Base-by-base conservation (phyloP, 2,888 invertebrate genomes). In the Aphelenchoides bicaudatus region DNA sequence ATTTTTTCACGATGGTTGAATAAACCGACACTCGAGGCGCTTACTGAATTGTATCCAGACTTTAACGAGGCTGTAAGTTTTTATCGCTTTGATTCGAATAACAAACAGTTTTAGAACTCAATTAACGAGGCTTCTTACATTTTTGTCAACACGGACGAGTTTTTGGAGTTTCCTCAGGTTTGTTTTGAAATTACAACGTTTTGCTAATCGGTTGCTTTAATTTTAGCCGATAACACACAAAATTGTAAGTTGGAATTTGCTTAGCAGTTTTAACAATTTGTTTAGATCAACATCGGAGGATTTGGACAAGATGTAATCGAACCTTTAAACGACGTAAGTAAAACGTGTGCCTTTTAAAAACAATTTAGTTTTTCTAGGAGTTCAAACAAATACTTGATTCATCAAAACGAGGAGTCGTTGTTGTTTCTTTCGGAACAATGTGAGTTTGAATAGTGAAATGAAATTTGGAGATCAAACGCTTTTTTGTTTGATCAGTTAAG, bases 81-180 rank as follows among this genome's bases (percentile, higher is more conserved):
- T 34, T n/a, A n/a, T 34, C 34, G 34, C 10, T 34, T 8, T n/a
- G n/a, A 27, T 6, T 21, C 39, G 1, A 6, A 53, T 31, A 4
- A 13, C 27, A 23, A 50, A 30, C 46, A 34, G 6, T 27, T 39
- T 51, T 31, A 65, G 47, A 56, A 67, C 19, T 28, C 46, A 4
- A 34, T 43, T 8, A 52, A 53, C 27, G 47, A 63, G 10, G 29
- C 56, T 8, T 23, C 62, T 16, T 39, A 56, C 19, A n/a, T 59
- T 27, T 67, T 66, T 39, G 53, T 61, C 0, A 66, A 66, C 39
- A 50, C 57, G 8, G 55, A 65, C 10, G 66, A 67, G 30, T 46
- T 63, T 23, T 21, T 66, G 23, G 66, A 66, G 10, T 66, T 63
- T 37, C 58, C 66, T n/a, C n/a, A n/a, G n/a, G n/a, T n/a, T n/a